Base-by-base conservation (phyloP, 2,888 invertebrate species). In the Arrhopalites spinosus region DNA sequence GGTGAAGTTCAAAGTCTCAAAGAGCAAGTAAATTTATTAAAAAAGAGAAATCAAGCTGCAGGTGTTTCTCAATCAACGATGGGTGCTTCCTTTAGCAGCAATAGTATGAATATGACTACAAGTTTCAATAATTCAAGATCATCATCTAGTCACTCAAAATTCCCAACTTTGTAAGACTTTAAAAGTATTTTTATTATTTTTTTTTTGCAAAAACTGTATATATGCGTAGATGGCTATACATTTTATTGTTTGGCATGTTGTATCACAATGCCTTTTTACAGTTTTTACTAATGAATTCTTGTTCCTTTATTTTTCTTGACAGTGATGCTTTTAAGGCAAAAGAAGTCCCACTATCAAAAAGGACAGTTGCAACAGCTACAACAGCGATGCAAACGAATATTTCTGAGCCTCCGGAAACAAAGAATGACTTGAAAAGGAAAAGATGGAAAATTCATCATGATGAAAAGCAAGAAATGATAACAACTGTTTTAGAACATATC, bases 341-440 rank as follows among this genome's bases (percentile, higher is more conserved):
- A 45, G 45, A 45, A 45, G 23, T 67, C 23, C n/a, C 61, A 8
- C n/a, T 59, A 5, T 59, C 70, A 1, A 61, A 69, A 69, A 53
- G 17, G 13, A 13, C 5, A 50, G 17, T 3, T 27, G 0, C 2
- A 71, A 13, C 43, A 3, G 43, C 30, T n/a, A 29, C 13, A 29
- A 7, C 15, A 30, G 7, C n/a, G n/a, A 27, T 64, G 20, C 72
- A 72, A 63, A 63, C 72, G 20, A 47, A 45, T 36, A n/a, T n/a
- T 5, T 23, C 30, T 43, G 20, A 43, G n/a, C 61, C n/a, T n/a
- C 50, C 27, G 1, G 63, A 72, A 72, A 72, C 61, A 17, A 63
- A 25, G 1, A 45, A 27, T 45, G 66, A 66, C 23, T 1, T 23
- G 1, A 36, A 17, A 47, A 27, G 63, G 45, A 61, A 45, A 63